phyloP scores from a whole-genome alignment of 2,113 vertebrate species.

The Catharus minimus region DNA sequence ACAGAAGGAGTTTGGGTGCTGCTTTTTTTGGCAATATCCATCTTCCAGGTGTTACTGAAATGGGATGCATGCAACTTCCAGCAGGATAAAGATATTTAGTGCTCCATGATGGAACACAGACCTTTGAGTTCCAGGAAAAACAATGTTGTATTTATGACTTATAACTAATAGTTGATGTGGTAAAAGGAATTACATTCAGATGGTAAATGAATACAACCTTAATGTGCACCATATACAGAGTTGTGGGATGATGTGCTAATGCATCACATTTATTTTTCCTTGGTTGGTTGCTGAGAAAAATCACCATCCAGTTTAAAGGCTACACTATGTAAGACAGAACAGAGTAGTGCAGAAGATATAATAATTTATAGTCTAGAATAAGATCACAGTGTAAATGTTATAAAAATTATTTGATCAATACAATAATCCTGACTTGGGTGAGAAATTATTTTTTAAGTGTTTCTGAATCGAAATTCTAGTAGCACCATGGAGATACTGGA shows the following conservation, averaged over 20 bases:
- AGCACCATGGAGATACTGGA: not conserved
- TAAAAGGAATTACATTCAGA: conserved; percentile 82
- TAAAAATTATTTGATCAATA: conserved; percentile 15
- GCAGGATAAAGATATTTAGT: conserved; percentile 66
- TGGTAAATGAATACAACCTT: conserved; percentile 79
- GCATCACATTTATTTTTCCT: conserved; percentile 86
- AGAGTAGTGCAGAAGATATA: conserved; percentile 12
- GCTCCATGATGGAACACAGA: conserved; percentile 66
- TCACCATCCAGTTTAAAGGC: conserved; percentile 67
- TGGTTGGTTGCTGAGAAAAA: conserved; percentile 73
- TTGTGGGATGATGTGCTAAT: conserved; percentile 77
- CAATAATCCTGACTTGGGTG: not conserved
- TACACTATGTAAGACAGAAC: conserved; percentile 54
- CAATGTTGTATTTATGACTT: conserved; percentile 73
- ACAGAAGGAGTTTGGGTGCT: not conserved
- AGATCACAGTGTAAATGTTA: conserved; percentile 27
- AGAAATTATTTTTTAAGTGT: conserved; percentile 32
- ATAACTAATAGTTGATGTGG: conserved; percentile 66
- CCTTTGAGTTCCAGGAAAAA: conserved; percentile 67
- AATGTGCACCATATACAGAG: conserved; percentile 74
- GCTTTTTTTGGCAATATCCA: conserved; percentile 27
- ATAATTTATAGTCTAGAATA: conserved; percentile 49
- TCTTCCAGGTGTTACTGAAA: conserved; percentile 53
- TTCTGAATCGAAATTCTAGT: not conserved
- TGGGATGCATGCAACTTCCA: conserved; percentile 60